Evolutionary conservation across 2,888 invertebrate species (phyloP), one percentile per base, ranked within the genome.

Genomic region (Lithodes maja): DNA sequence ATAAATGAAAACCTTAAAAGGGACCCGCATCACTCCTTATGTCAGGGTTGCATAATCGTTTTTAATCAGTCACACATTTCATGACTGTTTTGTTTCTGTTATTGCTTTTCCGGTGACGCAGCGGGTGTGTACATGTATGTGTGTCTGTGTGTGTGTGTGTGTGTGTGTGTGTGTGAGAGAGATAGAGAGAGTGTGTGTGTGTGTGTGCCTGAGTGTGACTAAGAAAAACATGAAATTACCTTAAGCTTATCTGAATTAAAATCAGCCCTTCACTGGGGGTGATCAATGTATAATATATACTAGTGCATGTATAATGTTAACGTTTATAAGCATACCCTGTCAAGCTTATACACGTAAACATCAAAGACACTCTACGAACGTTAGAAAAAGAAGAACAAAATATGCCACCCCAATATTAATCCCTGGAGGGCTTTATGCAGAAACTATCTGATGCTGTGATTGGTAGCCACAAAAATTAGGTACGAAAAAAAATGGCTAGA

Each of bases 11-110:
- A 61, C 68, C 68, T 12, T 61, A 7, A 61, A 61, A 61, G 15
- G 71, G 71, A 17, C 71, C 71, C 71, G 71, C 12, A n/a, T 71
- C 71, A 71, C n/a, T 71, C 17, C 12, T 71, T 71, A 71, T 3
- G n/a, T 12, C 71, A 15, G 69, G 69, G 81, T 69, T 82, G 81
- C 83, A 85, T 85, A 85, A 85, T 69, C 68, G 78, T 68, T 49
- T 53, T 49, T 79, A 53, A 85, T 85, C 85, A 68, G 79, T 85
- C 85, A 53, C 69, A 68, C 68, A 78, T 79, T 86, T 71, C 55
- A 81, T 17, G 86, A 81, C n/a, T 71, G 71, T 71, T 71, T 71
- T 71, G 71, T 71, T 71, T 71, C 71, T 71, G 71, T 71, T 71
- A 71, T 17, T 71, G 71, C 71, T 3, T n/a, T 71, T 71, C 71